Base-by-base conservation (phyloP, 1,140 invertebrate species). In the Gonioctena quinquepunctata region DNA sequence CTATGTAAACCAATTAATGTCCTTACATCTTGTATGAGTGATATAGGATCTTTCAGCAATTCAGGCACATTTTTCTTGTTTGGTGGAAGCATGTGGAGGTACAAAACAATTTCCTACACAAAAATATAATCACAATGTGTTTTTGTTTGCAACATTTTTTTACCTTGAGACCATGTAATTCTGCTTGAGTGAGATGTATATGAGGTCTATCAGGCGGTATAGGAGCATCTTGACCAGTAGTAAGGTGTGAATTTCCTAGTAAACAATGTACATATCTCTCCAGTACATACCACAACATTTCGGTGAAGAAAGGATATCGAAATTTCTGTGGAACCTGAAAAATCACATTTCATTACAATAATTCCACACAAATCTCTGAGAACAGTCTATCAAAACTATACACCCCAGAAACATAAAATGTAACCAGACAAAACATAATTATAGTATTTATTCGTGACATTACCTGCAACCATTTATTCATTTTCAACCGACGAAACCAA, bases 241-340 rank as follows among this genome's bases (percentile, higher is more conserved):
- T 89, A 48, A 95, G 83, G 83, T 96, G 94, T 27, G 90, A 92
- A 68, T 92, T 89, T 0, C 96, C 96, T 25, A 96, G 85, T 13
- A 98, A 83, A 56, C 94, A 94, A 75, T 92, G 89, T 2, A 99
- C 94, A 83, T 99, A 98, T 28, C 94, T 88, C 77, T 96, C 96
- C 33, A 99, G 84, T 1, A 98, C 96, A 84, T 99, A 99, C 97
- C 97, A 99, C 21, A 97, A 85, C 91, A 99, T 97, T 86, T 99
- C 96, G 3, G 94, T 96, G 83, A 97, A 99, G 84, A 97, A 99
- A 13, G 97, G 97, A 84, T 98, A 99, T 0, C 96, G 89, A 85
- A 98, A 99, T 86, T 98, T 98, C 75, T 96, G 93, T 1, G 96
- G 96, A 26, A 99, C 94, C 91, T 94, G 82, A 11, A 81, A 78